These are phyloP conservation scores for Muntiacus muntjak DNA, from an alignment of 2,113 vertebrate species.

Conservation along the genomic window DNA sequence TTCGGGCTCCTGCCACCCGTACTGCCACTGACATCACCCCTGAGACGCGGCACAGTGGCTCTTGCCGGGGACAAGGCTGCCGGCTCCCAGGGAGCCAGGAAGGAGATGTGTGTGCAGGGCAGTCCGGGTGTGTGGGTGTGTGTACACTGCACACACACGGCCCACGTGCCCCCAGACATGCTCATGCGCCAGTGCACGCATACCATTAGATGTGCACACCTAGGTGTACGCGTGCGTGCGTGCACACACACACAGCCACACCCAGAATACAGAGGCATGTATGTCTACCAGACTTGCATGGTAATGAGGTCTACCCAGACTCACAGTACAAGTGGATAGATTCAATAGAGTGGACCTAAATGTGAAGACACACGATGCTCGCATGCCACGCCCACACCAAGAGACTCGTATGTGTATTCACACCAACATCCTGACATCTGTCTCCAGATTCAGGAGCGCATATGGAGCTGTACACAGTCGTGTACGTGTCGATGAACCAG, in stretches of 20 bases:
- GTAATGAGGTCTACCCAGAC: no score
- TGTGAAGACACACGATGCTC: neutral
- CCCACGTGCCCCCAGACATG: no score
- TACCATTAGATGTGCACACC: neutral
- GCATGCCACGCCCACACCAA: accelerated
- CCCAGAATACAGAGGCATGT: neutral
- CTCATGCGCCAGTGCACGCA: accelerated
- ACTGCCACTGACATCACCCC: neutral
- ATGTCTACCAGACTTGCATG: neutral
- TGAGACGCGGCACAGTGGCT: neutral
- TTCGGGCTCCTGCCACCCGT: neutral
- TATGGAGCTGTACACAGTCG: accelerated
- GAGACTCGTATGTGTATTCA: neutral
- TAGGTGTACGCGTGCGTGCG: neutral
- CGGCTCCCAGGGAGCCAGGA: neutral
- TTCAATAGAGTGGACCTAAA: no score
- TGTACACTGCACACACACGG: neutral
- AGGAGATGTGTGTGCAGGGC: neutral
- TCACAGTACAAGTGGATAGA: neutral
- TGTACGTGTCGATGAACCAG: accelerated
- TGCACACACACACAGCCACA: neutral
- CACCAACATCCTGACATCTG: accelerated
- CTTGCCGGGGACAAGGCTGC: neutral
- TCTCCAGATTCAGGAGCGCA: neutral
- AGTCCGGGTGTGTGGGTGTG: neutral